Evolutionary conservation across 1,140 invertebrate species (phyloP).

Genomic region (Camponotus vicinus): DNA sequence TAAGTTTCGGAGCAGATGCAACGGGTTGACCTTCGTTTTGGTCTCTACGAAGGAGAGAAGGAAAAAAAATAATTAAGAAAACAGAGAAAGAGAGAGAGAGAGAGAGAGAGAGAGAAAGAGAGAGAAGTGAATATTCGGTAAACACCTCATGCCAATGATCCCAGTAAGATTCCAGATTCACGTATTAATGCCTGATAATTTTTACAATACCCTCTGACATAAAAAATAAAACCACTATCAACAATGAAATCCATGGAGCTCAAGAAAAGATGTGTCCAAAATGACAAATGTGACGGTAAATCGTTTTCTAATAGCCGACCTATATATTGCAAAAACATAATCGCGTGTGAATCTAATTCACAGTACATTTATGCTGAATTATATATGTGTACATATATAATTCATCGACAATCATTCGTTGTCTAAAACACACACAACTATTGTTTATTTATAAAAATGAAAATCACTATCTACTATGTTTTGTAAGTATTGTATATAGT

Average conservation of each 20-base stretch:
- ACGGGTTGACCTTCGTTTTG: conserved; percentile 47
- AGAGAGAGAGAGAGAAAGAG: not conserved
- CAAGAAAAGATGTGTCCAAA: not conserved
- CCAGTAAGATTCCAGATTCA: conserved; percentile 28
- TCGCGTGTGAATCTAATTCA: not conserved
- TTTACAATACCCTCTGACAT: conserved; percentile 6
- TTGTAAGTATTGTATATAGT: too few relatives aligned
- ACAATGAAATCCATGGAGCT: not conserved
- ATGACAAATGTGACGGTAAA: conserved; percentile 20
- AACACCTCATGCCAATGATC: conserved; percentile 16
- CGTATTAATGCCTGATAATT: too few relatives aligned
- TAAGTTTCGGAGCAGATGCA: conserved; percentile 16
- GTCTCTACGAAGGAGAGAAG: not conserved
- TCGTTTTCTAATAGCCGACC: conserved; percentile 13
- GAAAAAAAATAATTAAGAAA: conserved; percentile 26
- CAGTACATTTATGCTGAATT: too few relatives aligned
- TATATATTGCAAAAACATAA: not conserved
- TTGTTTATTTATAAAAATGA: not conserved
- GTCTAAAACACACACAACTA: not conserved
- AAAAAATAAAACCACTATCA: conserved; percentile 8
- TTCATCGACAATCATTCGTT: too few relatives aligned
- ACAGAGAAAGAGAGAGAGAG: not conserved
- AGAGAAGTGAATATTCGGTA: conserved; percentile 21
- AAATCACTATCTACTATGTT: not conserved
- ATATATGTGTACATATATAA: too few relatives aligned